A percentile compares a stretch with the other conserved stretches of the same genome.
Evolutionary conservation across 1,140 invertebrate genomes (phyloP).

Genomic region (Panulirus ornatus): DNA sequence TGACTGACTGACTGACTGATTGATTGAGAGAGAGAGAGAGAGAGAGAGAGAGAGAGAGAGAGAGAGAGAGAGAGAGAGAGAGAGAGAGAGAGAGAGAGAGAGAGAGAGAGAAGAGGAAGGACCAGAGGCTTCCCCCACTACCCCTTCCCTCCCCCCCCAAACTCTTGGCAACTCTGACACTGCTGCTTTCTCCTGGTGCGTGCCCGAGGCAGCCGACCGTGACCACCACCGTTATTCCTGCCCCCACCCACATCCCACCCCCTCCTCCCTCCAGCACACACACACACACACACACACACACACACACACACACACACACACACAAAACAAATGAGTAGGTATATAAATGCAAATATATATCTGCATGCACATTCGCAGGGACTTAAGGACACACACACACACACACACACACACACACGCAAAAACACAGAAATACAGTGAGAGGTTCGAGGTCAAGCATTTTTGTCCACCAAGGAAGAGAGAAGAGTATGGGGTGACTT

Average conservation of each 20-base stretch:
- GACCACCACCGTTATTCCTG: constrained; percentile 57
- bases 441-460: no score
- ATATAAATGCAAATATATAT: no score
- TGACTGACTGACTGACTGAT: no score
- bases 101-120: neutral
- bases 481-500: no score
- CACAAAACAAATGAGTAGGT: no score
- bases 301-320: constrained; percentile 2
- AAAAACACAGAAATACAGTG: no score
- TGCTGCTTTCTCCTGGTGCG: constrained; percentile 52
- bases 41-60: no score
- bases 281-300: neutral
- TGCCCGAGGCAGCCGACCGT: constrained; percentile 45
- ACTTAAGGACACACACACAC: neutral
- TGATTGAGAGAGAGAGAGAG: no score
- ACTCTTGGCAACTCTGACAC: constrained; percentile 35
- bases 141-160: no score
- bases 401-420: neutral
- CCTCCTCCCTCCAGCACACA: neutral
- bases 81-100: no score
- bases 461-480: no score
- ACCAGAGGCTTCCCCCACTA: constrained; percentile 3
- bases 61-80: no score
- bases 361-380: neutral
- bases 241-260: neutral